phyloP scores from a whole-genome alignment of 2,797 vertebrate genomes.

The Poecilia velifera region DNA sequence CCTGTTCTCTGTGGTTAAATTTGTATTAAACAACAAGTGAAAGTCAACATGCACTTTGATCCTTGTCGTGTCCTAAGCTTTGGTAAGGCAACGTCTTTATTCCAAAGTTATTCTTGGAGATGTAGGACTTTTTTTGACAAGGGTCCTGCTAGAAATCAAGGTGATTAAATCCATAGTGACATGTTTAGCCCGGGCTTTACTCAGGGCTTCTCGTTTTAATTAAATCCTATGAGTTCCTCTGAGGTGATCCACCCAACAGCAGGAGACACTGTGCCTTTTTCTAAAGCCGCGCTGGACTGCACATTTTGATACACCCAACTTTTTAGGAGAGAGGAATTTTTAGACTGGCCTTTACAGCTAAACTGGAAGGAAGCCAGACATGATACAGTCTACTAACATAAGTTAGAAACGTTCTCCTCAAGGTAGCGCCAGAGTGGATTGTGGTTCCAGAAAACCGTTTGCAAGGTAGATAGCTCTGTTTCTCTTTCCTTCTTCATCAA shows the following conservation, averaged over 20 bases:
- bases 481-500: slow-evolving; percentile 19
- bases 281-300: neutral
- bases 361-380: neutral
- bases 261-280: neutral
- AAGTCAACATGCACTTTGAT: neutral
- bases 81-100: neutral
- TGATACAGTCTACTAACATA: neutral
- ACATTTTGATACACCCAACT: neutral
- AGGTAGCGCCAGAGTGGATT: neutral
- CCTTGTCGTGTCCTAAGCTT: neutral
- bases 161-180: neutral
- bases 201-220: neutral
- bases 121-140: neutral
- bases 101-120: neutral
- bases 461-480: slow-evolving; percentile 5
- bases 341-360: neutral
- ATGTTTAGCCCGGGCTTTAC: neutral
- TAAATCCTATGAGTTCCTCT: neutral
- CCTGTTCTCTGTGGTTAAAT: neutral
- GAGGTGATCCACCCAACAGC: neutral
- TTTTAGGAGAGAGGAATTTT: neutral
- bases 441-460: slow-evolving; percentile 44
- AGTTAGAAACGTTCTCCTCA: neutral
- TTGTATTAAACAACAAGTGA: neutral
- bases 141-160: neutral